A percentile compares a stretch with the other conserved stretches of the same genome.
phyloP scores from a whole-genome alignment of 2,797 vertebrate genomes.

The Pogoniulus pusillus region DNA sequence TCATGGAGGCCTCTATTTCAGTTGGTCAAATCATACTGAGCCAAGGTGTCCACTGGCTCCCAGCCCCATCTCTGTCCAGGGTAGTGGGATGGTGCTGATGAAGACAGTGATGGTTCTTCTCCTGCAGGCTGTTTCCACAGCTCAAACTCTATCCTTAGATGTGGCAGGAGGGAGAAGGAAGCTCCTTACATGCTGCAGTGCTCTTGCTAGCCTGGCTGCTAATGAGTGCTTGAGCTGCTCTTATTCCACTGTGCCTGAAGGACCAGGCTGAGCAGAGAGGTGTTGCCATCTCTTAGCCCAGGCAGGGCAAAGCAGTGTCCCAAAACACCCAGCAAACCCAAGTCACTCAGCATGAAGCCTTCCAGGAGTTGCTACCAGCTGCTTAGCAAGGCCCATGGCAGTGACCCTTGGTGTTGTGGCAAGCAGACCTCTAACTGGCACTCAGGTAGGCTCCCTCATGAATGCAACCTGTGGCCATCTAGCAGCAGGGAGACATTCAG shows the following conservation, averaged over 20 bases:
- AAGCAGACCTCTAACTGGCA: neutral
- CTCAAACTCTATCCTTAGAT: neutral
- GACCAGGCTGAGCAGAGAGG: neutral
- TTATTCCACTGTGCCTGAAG: neutral
- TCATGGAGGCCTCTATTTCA: fast-evolving
- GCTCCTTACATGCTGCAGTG: fast-evolving
- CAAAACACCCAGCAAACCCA: neutral
- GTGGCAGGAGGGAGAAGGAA: neutral
- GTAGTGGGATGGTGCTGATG: neutral
- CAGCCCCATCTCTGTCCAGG: fast-evolving
- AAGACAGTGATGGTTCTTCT: fast-evolving
- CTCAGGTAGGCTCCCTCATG: neutral
- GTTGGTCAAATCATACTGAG: neutral
- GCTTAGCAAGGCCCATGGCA: neutral
- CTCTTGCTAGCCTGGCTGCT: neutral
- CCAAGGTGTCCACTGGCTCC: fast-evolving
- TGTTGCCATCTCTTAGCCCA: neutral
- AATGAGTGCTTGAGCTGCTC: neutral
- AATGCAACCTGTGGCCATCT: neutral
- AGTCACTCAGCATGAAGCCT: neutral
- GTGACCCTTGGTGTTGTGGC: neutral
- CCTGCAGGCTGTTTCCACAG: neutral
- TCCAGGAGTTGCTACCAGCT: neutral
- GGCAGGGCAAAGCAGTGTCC: neutral
- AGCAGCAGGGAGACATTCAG: neutral